phyloP scores from a whole-genome alignment of 2,113 vertebrate species.

The Rhea americana region DNA sequence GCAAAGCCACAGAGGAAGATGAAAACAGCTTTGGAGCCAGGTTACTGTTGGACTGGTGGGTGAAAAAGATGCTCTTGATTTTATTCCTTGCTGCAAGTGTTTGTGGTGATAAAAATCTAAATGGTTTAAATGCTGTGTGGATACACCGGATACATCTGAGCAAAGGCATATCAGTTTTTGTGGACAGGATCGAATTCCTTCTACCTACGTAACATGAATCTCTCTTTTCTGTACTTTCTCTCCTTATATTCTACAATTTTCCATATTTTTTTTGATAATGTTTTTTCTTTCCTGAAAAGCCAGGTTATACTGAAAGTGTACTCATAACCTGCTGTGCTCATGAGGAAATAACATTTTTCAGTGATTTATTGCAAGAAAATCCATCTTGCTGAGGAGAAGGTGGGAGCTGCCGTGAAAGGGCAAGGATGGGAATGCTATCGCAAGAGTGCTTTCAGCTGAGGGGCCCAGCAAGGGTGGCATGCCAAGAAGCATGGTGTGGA shows the following conservation, averaged over 20 bases:
- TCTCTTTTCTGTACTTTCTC: not conserved
- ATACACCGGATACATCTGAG: not conserved
- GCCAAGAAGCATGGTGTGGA: not conserved
- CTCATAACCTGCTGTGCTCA: not conserved
- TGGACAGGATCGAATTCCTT: not conserved
- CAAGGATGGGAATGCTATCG: not conserved
- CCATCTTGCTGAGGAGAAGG: not conserved
- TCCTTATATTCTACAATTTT: not conserved
- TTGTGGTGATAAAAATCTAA: not conserved
- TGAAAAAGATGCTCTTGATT: not conserved
- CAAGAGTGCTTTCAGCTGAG: not conserved
- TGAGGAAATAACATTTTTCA: not conserved
- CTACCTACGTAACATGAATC: not conserved
- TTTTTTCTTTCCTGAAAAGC: not conserved
- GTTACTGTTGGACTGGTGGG: not conserved
- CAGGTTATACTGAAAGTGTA: not conserved
- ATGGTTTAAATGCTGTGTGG: not conserved
- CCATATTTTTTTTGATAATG: not conserved
- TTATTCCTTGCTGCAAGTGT: not conserved
- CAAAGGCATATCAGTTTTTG: not conserved
- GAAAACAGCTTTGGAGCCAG: not conserved
- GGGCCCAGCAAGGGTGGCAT: not conserved
- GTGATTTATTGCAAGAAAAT: not conserved
- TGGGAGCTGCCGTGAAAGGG: not conserved
- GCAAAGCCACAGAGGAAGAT: not conserved